phyloP scores from a whole-genome alignment of 1,140 invertebrate genomes.

The Coelopa frigida region DNA sequence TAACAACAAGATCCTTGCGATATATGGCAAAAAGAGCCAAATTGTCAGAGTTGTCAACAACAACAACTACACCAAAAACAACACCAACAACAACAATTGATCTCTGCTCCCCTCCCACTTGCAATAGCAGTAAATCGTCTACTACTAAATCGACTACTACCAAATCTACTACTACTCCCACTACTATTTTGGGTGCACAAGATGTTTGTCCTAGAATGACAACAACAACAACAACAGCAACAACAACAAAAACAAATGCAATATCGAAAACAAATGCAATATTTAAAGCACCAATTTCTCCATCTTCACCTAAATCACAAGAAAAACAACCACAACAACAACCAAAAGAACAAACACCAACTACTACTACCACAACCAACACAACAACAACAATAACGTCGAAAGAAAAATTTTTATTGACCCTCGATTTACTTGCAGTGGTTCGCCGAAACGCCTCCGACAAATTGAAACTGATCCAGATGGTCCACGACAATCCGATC shows the following conservation, averaged over 20 bases:
- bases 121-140: too few relatives aligned
- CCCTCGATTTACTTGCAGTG: constrained; percentile 26
- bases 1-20: background rate
- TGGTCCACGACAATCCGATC: constrained; percentile 42
- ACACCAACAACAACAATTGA: constrained; percentile 3
- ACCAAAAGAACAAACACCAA: constrained; percentile 10
- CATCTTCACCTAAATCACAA: constrained; percentile 7
- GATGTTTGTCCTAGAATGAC: too few relatives aligned
- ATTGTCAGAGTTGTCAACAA: background rate
- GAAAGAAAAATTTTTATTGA: constrained; percentile 18
- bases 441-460: constrained; percentile 40
- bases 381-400: too few relatives aligned
- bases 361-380: background rate
- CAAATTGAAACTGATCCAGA: constrained; percentile 39
- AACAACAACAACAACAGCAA: too few relatives aligned
- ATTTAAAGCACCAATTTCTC: too few relatives aligned
- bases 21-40: background rate
- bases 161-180: too few relatives aligned
- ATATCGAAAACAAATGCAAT: too few relatives aligned
- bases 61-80: background rate
- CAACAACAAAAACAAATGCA: constrained; percentile 3
- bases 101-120: too few relatives aligned
- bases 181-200: background rate
- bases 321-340: constrained; percentile 9
- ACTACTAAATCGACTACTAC: too few relatives aligned